Percentiles rank a stretch among this genome's conserved stretches.
These are phyloP conservation scores for Chrysina gloriosa DNA, from an alignment of 2,888 invertebrate species.

Conservation along the genomic window DNA sequence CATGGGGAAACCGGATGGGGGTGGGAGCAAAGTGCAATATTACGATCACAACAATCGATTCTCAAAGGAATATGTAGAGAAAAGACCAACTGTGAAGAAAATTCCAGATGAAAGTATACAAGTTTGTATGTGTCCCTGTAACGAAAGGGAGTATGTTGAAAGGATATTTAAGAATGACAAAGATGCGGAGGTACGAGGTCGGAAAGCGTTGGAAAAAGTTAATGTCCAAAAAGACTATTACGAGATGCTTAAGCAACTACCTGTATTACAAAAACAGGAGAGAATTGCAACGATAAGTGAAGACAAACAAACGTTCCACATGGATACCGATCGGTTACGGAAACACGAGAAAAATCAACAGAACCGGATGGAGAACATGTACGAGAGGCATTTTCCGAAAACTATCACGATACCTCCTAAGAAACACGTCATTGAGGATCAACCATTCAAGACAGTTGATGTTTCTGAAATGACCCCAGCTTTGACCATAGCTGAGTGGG, in stretches of 20 bases:
- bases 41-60: slow-evolving; percentile 67
- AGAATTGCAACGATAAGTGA: slow-evolving; percentile 54
- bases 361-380: slow-evolving; percentile 67
- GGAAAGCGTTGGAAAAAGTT: slow-evolving; percentile 67
- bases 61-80: slow-evolving; percentile 58
- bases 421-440: slow-evolving; percentile 44
- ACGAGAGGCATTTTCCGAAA: slow-evolving; percentile 63
- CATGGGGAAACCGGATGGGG: neutral
- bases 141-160: slow-evolving; percentile 55
- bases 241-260: slow-evolving; percentile 65
- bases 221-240: slow-evolving; percentile 67
- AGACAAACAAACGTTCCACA: slow-evolving; percentile 62
- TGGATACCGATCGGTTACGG: slow-evolving; percentile 64
- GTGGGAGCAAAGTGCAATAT: slow-evolving; percentile 60
- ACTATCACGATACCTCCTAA: slow-evolving; percentile 58
- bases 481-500: slow-evolving; percentile 50
- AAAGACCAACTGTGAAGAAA: slow-evolving; percentile 59
- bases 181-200: slow-evolving; percentile 63
- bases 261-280: slow-evolving; percentile 61
- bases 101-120: slow-evolving; percentile 55
- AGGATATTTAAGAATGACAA: slow-evolving; percentile 56
- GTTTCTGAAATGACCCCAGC: slow-evolving; percentile 39
- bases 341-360: slow-evolving; percentile 65
- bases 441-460: slow-evolving; percentile 46
- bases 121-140: slow-evolving; percentile 49